A percentile compares a stretch with the other conserved stretches of the same genome.
phyloP scores from a whole-genome alignment of 2,797 vertebrate genomes.

The Apogon talboti region DNA sequence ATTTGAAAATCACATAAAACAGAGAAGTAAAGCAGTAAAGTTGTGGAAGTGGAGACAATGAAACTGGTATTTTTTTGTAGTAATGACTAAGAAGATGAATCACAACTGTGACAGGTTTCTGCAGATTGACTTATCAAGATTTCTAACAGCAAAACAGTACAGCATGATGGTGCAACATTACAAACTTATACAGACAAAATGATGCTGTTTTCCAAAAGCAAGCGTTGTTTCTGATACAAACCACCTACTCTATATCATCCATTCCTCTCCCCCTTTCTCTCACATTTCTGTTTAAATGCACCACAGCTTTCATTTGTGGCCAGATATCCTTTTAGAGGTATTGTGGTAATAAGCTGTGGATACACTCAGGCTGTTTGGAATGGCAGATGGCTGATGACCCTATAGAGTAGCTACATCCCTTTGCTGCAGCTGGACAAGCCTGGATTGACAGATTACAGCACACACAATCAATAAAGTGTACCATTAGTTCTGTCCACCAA shows the following conservation, averaged over 20 bases:
- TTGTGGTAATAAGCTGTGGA: constrained; percentile 28
- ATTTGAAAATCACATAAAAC: no score
- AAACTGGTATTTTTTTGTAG: no score
- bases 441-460: constrained; percentile 73
- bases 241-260: neutral
- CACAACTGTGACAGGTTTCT: no score
- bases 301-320: constrained; percentile 14
- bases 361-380: constrained; percentile 31
- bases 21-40: no score
- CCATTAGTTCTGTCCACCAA: constrained; percentile 72
- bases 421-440: constrained; percentile 55
- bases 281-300: neutral
- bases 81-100: no score
- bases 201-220: no score
- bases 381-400: constrained; percentile 70
- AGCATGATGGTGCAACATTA: no score
- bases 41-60: no score
- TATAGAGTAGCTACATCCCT: constrained; percentile 31
- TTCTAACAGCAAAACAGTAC: no score
- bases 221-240: neutral
- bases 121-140: no score
- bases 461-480: constrained; percentile 68
- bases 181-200: no score
- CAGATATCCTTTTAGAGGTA: constrained; percentile 24
- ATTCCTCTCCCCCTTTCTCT: constrained; percentile 1